Base-by-base conservation (phyloP, 1,140 invertebrate species). In the Rhopalosiphum padi region DNA sequence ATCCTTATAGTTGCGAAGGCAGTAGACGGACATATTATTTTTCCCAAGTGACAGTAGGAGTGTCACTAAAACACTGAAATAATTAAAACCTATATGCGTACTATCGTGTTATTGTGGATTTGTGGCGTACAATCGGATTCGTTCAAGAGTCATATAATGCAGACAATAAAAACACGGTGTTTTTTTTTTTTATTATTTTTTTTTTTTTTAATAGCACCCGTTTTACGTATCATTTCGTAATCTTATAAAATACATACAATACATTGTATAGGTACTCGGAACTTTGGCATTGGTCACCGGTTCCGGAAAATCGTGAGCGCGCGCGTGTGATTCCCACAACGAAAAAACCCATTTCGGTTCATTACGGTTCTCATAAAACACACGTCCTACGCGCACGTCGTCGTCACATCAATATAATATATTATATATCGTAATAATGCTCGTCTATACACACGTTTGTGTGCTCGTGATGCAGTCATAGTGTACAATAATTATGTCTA, bases 361-460 rank as follows among this genome's bases (percentile, higher is more conserved):
- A 89, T 89, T 89, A 89, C 88, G 88, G 22, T 89, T 55, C 88
- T 25, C 88, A 25, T 53, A 89, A 89, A 89, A 89, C 88, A 35
- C 86, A 88, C 88, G 88, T 55, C n/a, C 35, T 55, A 53, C 51
- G 35, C 43, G 30, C 85, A 25, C 87, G 87, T 21, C 48, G 5
- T 51, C 46, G 46, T 3, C 43, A 22, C 46, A 6, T 88, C 43
- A 7, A 87, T 87, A 87, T 87, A 87, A 87, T 15, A n/a, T n/a
- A 48, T n/a, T 6, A 77, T 68, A n/a, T 77, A 77, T 77, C 30
- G 43, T 87, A 48, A 48, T 48, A 87, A 87, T 51, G 46, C 21
- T n/a, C 2, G 21, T 7, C 48, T 46, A 41, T 83, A 30, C 5
- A 46, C 37, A 18, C 25, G 85, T 87, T n/a, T 46, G 15, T 88